Percentiles rank a stretch among this genome's conserved stretches.
phyloP scores from a whole-genome alignment of 2,113 vertebrate genomes.

The Alectura lathami region DNA sequence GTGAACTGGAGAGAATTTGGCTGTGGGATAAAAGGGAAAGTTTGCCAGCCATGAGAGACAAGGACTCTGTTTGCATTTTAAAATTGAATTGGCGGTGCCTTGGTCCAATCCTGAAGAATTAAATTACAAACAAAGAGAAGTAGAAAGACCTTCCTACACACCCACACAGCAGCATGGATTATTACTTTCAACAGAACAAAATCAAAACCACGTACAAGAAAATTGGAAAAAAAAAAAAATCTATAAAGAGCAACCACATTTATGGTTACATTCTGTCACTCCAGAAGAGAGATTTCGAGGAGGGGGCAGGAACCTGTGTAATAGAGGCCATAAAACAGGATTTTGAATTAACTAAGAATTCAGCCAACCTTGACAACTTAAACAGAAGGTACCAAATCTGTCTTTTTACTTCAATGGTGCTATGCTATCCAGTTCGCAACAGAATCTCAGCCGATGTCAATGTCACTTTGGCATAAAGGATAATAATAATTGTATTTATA shows the following conservation, averaged over 20 bases:
- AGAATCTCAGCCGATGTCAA: neutral
- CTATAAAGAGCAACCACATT: neutral
- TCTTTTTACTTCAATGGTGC: neutral
- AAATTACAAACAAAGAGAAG: neutral
- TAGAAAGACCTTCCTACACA: neutral
- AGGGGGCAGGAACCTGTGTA: conserved; percentile 48
- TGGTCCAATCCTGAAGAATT: neutral
- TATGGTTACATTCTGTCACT: conserved; percentile 26
- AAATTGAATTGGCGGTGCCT: neutral
- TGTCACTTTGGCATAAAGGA: conserved; percentile 17
- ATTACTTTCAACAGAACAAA: conserved; percentile 1
- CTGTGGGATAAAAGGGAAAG: conserved; percentile 47
- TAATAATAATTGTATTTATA: conserved; percentile 45
- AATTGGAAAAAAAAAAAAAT: neutral
- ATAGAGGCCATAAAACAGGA: conserved; percentile 55
- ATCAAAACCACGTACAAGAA: neutral
- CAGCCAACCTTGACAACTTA: conserved; percentile 62
- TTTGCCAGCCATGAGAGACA: conserved; percentile 41
- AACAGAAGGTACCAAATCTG: conserved; percentile 46
- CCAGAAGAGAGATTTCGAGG: neutral
- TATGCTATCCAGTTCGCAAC: neutral
- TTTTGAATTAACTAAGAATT: conserved; percentile 61
- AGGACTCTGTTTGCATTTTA: conserved; percentile 28
- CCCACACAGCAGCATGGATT: neutral
- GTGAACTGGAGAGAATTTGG: conserved; percentile 52